phyloP scores from a whole-genome alignment of 2,888 invertebrate species.

The Tenthredo livida region DNA sequence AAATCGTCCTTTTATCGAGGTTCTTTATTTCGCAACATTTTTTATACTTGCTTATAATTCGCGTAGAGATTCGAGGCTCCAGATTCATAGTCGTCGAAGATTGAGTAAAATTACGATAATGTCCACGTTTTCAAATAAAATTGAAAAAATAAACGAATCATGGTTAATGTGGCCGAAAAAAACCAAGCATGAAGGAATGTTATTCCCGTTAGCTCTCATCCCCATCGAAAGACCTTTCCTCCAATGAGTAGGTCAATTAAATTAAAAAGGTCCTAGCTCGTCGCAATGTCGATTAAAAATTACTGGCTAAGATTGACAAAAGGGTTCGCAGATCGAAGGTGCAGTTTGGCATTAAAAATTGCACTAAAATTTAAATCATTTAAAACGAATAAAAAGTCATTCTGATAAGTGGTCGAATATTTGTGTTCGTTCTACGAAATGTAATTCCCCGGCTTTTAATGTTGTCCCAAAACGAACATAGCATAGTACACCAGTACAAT shows the following conservation, averaged over 20 bases:
- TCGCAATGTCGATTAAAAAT: slow-evolving; percentile 3
- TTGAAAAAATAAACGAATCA: neutral
- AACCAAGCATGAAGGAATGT: neutral
- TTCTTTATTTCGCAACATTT: neutral
- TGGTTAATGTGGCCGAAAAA: neutral
- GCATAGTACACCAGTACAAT: neutral
- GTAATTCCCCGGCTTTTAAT: slow-evolving; percentile 22
- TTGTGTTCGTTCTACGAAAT: neutral
- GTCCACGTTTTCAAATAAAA: neutral
- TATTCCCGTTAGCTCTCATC: neutral
- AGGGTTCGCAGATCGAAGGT: neutral
- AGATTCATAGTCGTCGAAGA: neutral
- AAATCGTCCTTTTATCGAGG: neutral
- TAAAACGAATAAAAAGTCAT: neutral
- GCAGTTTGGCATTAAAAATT: neutral
- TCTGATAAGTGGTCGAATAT: neutral
- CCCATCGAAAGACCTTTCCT: neutral
- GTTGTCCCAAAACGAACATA: neutral
- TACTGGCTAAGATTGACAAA: neutral
- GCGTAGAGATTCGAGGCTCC: neutral
- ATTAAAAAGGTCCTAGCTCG: neutral
- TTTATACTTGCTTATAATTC: neutral
- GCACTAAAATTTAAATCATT: neutral
- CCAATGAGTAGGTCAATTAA: neutral
- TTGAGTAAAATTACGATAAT: neutral